phyloP scores from a whole-genome alignment of 1,140 invertebrate species.

The Gryllus bimaculatus region DNA sequence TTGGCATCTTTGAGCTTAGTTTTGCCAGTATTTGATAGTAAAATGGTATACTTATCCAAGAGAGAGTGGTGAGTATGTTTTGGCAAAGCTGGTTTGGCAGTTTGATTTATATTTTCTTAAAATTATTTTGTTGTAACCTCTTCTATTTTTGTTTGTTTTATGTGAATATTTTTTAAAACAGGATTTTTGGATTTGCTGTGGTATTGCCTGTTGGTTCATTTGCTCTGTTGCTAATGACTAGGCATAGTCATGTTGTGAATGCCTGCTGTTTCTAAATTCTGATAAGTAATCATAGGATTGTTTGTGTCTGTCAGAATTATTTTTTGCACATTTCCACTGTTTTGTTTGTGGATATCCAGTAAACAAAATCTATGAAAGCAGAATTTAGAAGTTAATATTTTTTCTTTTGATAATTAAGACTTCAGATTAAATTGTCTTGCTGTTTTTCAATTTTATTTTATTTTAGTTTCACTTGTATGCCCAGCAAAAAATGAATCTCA shows the following conservation, averaged over 20 bases:
- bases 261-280: background rate
- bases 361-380: background rate
- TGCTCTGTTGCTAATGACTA: background rate
- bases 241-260: background rate
- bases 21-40: background rate
- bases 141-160: background rate
- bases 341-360: background rate
- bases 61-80: background rate
- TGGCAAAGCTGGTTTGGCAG: background rate
- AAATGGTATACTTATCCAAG: background rate
- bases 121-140: background rate
- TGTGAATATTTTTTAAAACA: background rate
- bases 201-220: background rate
- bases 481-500: background rate
- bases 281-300: background rate
- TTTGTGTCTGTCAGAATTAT: background rate
- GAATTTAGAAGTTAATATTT: background rate
- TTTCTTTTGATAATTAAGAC: background rate
- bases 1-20: conserved; percentile 1
- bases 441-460: too few relatives aligned
- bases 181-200: background rate
- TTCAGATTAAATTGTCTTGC: too few relatives aligned
- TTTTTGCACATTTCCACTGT: background rate
- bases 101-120: background rate
- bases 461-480: background rate